These are phyloP conservation scores for Fistularia tabacaria DNA, from an alignment of 2,797 vertebrate species.

Conservation along the genomic window DNA sequence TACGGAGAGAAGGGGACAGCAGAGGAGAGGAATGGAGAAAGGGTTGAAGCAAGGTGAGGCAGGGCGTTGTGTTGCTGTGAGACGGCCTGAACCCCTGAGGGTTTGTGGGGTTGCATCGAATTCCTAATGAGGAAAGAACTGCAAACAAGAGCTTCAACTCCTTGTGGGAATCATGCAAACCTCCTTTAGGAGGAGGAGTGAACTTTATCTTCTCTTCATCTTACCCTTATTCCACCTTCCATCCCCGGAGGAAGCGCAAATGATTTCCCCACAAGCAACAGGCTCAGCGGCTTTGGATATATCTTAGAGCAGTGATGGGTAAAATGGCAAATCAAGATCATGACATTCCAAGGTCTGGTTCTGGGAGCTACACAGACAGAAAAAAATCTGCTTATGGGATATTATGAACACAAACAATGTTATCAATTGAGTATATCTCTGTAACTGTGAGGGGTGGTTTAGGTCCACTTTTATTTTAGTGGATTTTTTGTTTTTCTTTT, in stretches of 20 bases:
- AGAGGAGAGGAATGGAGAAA: constrained; percentile 3
- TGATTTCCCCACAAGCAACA: constrained; percentile 13
- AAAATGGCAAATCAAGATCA: too few relatives aligned
- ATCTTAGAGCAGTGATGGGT: not conserved
- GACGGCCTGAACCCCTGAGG: constrained; percentile 19
- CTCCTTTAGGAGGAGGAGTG: constrained; percentile 22
- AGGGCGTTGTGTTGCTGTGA: constrained; percentile 40
- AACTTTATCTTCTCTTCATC: constrained; percentile 27
- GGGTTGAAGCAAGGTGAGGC: constrained; percentile 17
- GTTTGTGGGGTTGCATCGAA: constrained; percentile 37
- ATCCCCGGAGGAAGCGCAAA: constrained; percentile 1
- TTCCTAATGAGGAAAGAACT: constrained; percentile 53
- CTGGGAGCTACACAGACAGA: too few relatives aligned
- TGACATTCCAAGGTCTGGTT: too few relatives aligned
- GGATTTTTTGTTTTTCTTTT: too few relatives aligned
- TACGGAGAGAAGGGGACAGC: constrained; percentile 2
- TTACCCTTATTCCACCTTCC: not conserved
- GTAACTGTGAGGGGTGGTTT: too few relatives aligned
- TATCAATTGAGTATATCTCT: too few relatives aligned
- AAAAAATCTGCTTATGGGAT: too few relatives aligned
- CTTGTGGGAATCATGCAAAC: constrained; percentile 40
- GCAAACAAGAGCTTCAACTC: constrained; percentile 35
- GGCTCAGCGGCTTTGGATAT: not conserved
- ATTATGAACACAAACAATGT: too few relatives aligned
- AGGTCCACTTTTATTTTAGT: too few relatives aligned